Evolutionary conservation across 2,113 vertebrate species (phyloP).

Genomic region (Haemorhous mexicanus): DNA sequence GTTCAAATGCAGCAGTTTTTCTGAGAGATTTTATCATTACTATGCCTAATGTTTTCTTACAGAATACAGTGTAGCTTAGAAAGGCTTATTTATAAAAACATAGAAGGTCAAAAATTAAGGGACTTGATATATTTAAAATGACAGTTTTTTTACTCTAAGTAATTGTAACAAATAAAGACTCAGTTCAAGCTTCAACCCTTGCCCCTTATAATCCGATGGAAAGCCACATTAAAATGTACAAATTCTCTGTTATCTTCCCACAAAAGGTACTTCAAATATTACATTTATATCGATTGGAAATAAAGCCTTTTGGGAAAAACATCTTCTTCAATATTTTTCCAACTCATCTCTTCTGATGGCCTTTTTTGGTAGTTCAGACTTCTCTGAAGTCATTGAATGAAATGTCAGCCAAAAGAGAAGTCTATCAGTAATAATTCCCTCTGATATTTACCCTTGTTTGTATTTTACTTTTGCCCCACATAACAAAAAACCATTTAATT

Average conservation of each 20-base stretch:
- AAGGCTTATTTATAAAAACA: not conserved
- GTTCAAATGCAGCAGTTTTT: not conserved
- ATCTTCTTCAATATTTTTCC: not conserved
- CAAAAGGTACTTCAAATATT: not conserved
- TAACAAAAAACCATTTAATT: not conserved
- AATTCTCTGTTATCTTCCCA: not conserved
- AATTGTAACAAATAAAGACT: not conserved
- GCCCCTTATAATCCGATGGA: not conserved
- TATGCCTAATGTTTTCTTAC: not conserved
- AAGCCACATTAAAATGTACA: not conserved
- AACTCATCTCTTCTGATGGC: not conserved
- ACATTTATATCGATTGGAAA: not conserved
- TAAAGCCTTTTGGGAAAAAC: not conserved
- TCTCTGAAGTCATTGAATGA: not conserved
- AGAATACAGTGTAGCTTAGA: not conserved
- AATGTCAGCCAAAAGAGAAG: not conserved
- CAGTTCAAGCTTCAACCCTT: not conserved
- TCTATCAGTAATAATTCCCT: not conserved
- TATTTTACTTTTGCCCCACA: not conserved
- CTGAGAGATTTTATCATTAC: not conserved
- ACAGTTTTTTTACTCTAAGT: accelerated
- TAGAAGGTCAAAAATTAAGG: not conserved
- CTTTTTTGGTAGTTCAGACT: not conserved
- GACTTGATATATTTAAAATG: not conserved
- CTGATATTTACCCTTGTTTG: not conserved